Base-by-base conservation (phyloP, 2,113 vertebrate genomes). In the Lepus europaeus region DNA sequence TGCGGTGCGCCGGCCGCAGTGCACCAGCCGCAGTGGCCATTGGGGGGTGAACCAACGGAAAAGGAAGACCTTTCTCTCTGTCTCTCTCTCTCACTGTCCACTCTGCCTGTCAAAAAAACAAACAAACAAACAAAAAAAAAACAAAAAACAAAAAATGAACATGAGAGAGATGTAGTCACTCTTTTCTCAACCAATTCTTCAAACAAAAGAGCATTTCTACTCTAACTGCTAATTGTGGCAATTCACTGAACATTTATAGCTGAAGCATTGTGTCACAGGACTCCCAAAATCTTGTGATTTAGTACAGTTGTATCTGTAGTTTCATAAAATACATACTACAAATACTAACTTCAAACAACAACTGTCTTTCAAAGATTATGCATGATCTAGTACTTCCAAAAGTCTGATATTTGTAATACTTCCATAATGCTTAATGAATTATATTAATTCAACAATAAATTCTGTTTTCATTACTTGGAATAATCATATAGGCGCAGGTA, bases 291-390 rank as follows among this genome's bases (percentile, higher is more conserved):
- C 4, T 72, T 88, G 31, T 73, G 63, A 80, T 27, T 90, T 59
- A 16, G 7, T 93, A 88, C 25, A 61, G 29, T 79, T 88, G 79
- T 49, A 36, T 89, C 29, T 69, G 39, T 91, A 66, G 19, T 87
- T 90, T 96, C 29, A 69, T 76, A 83, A 83, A 12, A 69, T 56
- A 51, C 11, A 19, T 69, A 72, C 14, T 66, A 12, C 36, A 68
- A 90, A 51, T 89, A 76, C 70, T 89, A 51, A 91, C 17, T 95
- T 90, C 39, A 84, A 92, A 78, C 93, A 66, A 16, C 91, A 92
- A 63, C 6, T 49, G 5, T 84, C 45, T 74, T 83, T 39, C 74
- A 53, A 97, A 96, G 95, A 45, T 53, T 39, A 94, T 56, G 23
- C 20, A 80, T 73, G 45, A 93, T 31, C n/a, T n/a, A 76, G 56